Evolutionary conservation across 35 echinoderm and acorn worm species (phyloP), one percentile per base, ranked within the genome.

Genomic region (Diadema setosum): DNA sequence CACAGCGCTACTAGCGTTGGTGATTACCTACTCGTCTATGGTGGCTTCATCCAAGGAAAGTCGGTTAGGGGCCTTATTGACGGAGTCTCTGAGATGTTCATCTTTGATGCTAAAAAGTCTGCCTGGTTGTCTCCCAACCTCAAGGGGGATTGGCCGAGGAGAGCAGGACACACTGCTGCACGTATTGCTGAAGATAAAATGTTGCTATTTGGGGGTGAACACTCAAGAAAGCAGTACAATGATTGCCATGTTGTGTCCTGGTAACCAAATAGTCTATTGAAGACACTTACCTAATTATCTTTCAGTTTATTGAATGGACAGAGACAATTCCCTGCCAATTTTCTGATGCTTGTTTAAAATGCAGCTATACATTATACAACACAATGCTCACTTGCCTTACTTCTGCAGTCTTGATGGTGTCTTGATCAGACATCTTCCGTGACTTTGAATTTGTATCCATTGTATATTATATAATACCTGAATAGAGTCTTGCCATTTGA

Each of bases 11-110:
- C 75, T 12, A 31, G 58, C 50, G 35, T 89, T 41, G 29, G 44
- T 21, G 70, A 76, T n/a, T 24, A 63, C 3, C 24, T 89, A 24
- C 29, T 82, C 20, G 59, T 89, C 76, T 89, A 89, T 34, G 87
- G 87, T 14, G 87, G 87, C 18, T 89, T 89, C 87, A 89, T 89
- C 39, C 70, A 89, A 89, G 87, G 87, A 24, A 89, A 89, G 52
- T 81, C 70, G 16, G 87, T 89, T 8, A 49, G 87, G 36, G 87
- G 87, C 8, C 35, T 89, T 4, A 12, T 81, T 45, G 87, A 89
- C 44, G 87, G 87, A 39, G 87, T 89, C 24, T 36, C 81, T 82
- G 73, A 89, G 64, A 30, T 89, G 40, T 89, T 40, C 39, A n/a
- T 89, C 9, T 81, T 81, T 80, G 56, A 81, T 81, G 87, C 49